Evolutionary conservation across 2,888 invertebrate genomes (phyloP), one percentile per base, ranked within the genome.

Genomic region (Alcis repandata): DNA sequence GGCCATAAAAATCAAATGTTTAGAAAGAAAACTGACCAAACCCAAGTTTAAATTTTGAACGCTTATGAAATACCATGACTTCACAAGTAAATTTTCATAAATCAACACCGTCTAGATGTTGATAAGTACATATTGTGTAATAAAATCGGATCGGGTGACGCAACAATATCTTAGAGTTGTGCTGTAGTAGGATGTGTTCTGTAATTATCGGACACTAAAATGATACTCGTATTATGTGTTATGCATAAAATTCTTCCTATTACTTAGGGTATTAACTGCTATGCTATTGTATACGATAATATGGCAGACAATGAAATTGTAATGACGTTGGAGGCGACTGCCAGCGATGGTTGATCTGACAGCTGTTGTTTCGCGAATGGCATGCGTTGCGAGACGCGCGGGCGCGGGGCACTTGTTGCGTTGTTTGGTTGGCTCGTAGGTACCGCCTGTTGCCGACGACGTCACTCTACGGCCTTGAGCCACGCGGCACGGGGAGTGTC

Each of bases 351-450:
- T 22, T 27, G 38, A n/a, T 40, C 15, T 75, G 79, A 81, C 80
- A 83, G 84, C 83, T 85, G 84, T 79, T 83, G 84, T 85, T 87
- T 84, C 69, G 82, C 85, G 79, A 85, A 82, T 84, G 84, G 84
- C 79, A 84, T 85, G 85, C 79, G 80, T 84, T 85, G 85, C 79
- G 80, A 81, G 74, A 79, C 76, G 86, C 81, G 87, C 60, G 84
- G 85, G 87, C 84, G 87, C 82, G 86, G 81, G 82, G 89, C 91
- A 91, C 92, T 91, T 92, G 90, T 93, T 92, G 92, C 90, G 90
- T 87, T 90, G 90, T 90, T 91, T 89, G 86, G 90, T 69, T 73
- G 68, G 68, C 67, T 87, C 85, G 85, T 84, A 73, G 74, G 73
- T 83, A 85, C 85, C 86, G 88, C 65, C 65, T 60, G 65, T 66